phyloP scores from a whole-genome alignment of 2,113 vertebrate genomes.

The Neopipo cinnamomea region DNA sequence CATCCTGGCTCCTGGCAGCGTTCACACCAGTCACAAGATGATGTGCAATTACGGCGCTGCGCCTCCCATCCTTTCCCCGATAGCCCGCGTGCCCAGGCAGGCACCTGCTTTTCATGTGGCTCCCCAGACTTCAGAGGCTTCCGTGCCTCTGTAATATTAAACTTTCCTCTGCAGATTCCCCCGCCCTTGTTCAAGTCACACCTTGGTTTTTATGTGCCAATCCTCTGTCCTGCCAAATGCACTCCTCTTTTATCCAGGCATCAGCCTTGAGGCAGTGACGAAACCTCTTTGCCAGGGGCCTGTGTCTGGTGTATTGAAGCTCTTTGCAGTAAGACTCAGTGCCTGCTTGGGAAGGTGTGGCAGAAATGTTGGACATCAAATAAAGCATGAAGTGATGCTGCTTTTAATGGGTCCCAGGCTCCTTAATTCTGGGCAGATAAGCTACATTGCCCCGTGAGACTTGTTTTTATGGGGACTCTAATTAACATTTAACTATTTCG shows the following conservation, averaged over 20 bases:
- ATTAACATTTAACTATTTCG: background rate
- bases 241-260: background rate
- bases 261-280: background rate
- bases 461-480: background rate
- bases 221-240: background rate
- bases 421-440: background rate
- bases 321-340: background rate
- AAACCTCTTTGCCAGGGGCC: background rate
- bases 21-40: background rate
- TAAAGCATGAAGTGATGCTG: background rate
- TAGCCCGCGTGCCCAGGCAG: accelerated
- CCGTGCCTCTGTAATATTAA: background rate
- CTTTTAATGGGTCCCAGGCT: background rate
- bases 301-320: background rate
- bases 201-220: background rate
- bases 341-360: background rate
- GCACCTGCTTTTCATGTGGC: background rate
- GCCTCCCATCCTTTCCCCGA: background rate
- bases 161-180: background rate
- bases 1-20: background rate
- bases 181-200: background rate
- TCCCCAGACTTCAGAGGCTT: background rate
- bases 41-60: background rate
- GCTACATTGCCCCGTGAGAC: background rate
- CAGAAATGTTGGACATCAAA: background rate